Base-by-base conservation (phyloP, 2,113 vertebrate species). In the Pampusana beccarii region DNA sequence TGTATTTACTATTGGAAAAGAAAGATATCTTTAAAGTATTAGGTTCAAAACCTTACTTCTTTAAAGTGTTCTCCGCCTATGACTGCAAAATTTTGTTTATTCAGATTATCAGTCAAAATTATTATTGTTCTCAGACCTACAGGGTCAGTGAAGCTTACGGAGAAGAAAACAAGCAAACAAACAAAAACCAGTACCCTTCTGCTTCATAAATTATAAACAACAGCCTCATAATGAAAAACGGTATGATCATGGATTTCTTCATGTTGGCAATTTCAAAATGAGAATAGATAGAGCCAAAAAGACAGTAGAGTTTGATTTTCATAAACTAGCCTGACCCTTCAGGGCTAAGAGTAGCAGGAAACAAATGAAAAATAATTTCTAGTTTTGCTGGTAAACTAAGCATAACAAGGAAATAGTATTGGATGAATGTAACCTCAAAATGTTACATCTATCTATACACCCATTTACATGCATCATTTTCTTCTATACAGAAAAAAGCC, bases 191-290 rank as follows among this genome's bases (percentile, higher is more conserved):
- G 70, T 93, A 80, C 75, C 69, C n/a, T 51, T 82, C 77, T 92
- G 42, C 51, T 96, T 96, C 85, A 95, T 95, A 95, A 97, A 96
- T 97, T 96, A 97, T 81, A 95, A 97, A 86, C 42, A 95, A 61
- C 80, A 70, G 50, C 66, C 80, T 93, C 31, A 91, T 89, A 95
- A 94, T 61, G 69, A 86, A 89, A 96, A 90, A 18, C 34, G 33
- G 40, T 86, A 81, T 91, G 65, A 95, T 92, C 91, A 64, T n/a
- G 60, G 69, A 93, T 18, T 7, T 60, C 71, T 86, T 85, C 9
- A 0, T 90, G 70, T 42, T 86, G 51, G 66, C 40, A 95, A 86
- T 87, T 93, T 86, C 53, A 84, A 81, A 95, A 83, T 44, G 13
- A n/a, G 18, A 89, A 83, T 31, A 70, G 16, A 70, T 66, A 89